Base-by-base conservation (phyloP, 1,140 invertebrate genomes). In the Bicyclus anynana region DNA sequence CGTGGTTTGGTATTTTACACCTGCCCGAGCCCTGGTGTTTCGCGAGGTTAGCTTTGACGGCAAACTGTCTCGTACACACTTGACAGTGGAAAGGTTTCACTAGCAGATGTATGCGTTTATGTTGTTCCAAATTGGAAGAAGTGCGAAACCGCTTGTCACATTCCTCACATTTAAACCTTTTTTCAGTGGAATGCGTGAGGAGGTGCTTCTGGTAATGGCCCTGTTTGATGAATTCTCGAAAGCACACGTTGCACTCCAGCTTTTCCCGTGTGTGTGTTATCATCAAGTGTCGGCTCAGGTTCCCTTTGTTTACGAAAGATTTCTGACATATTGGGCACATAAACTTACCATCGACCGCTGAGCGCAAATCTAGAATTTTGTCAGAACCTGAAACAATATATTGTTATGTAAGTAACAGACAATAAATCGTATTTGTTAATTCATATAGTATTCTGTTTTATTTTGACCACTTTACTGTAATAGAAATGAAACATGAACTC, bases 81-180 rank as follows among this genome's bases (percentile, higher is more conserved):
- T 67, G 35, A 16, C 80, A 83, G 17, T 65, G n/a, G 18, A 57
- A 78, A 0, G 73, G 68, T 44, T 78, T 76, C 0, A 65, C 47
- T 0, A 27, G 26, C 5, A 71, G 46, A 62, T 83, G 80, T 1
- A 49, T 67, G 0, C 60, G 50, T 18, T 60, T 72, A 14, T 83
- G 80, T 10, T 79, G 74, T 5, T 65, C 52, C 4, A 83, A 53
- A 17, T 78, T 78, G 0, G 70, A 72, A 0, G 62, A 18, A 0
- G 72, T 62, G 9, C 69, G 66, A 23, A 84, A 81, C 21, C 48
- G 33, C 33, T 81, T 81, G 0, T 59, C 62, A 23, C 80, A 84
- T 0, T 67, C 50, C 0, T 64, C 57, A 21, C 78, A 81, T 17
- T 66, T 49, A 13, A 56, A 72, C 1, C 53, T 26, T 13, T 63